Conservation (phyloP, 2,113 vertebrate genomes). For the Apus apus region DNA sequence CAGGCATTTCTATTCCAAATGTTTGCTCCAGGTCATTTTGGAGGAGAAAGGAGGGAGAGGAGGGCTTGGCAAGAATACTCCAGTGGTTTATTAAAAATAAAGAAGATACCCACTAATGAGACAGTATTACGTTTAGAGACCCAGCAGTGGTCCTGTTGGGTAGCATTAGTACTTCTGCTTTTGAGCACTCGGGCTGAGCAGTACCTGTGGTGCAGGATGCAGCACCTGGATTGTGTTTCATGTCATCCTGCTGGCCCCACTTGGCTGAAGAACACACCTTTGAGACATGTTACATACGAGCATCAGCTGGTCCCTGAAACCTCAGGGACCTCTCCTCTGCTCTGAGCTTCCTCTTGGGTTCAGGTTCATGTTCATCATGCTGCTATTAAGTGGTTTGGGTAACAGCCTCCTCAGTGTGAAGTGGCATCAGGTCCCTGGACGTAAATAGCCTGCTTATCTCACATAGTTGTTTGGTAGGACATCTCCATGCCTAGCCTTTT, state of each 20-base stretch:
- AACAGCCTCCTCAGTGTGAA: rapidly evolving
- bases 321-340: not conserved
- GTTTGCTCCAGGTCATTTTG: not conserved
- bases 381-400: not conserved
- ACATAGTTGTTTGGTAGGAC: not conserved
- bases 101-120: not conserved
- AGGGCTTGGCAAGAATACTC: not conserved
- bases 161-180: not conserved
- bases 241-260: too few species aligned
- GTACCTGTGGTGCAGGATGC: too few species aligned
- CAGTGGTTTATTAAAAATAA: not conserved
- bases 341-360: not conserved
- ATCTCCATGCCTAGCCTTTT: not conserved
- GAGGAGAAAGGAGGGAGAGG: not conserved
- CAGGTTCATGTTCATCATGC: not conserved
- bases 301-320: not conserved
- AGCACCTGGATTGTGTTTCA: rapidly evolving
- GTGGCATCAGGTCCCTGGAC: not conserved
- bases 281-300: not conserved
- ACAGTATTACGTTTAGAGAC: not conserved
- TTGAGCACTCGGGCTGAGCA: not conserved
- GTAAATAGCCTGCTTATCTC: not conserved
- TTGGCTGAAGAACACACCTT: not conserved
- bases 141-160: not conserved
- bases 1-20: not conserved